Percentiles rank a stretch among this genome's conserved stretches.
These are phyloP conservation scores for Mixornis gularis DNA, from an alignment of 2,113 vertebrate species.

Conservation along the genomic window DNA sequence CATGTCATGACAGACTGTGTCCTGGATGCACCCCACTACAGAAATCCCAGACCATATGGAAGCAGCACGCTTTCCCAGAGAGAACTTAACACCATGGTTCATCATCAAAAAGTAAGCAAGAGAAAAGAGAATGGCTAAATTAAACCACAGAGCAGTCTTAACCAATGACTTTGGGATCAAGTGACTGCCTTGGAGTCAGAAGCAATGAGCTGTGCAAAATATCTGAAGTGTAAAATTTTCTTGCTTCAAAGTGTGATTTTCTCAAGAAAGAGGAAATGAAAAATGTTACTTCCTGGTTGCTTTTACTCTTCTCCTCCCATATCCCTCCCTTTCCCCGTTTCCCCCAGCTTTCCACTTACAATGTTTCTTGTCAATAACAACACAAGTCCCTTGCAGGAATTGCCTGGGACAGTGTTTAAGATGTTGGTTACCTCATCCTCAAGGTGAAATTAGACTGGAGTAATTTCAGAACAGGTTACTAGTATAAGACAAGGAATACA, in stretches of 20 bases:
- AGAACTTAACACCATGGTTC: conserved; percentile 15
- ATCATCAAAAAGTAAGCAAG: conserved; percentile 22
- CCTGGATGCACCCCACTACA: conserved; percentile 35
- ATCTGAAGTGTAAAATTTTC: neutral
- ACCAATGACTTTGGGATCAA: neutral
- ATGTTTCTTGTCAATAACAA: neutral
- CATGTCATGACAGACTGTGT: conserved; percentile 44
- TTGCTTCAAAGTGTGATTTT: neutral
- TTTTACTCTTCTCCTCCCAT: neutral
- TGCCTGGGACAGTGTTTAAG: neutral
- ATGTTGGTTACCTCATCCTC: neutral
- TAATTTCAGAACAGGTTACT: neutral
- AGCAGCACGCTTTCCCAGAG: conserved; percentile 39
- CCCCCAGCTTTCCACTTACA: neutral
- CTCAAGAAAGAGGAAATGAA: neutral
- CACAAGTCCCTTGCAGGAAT: neutral
- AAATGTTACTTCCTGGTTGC: neutral
- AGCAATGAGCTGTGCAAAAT: neutral
- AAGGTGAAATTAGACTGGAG: neutral
- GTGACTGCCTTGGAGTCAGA: neutral
- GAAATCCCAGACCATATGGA: conserved; percentile 57
- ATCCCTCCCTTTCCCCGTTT: no score
- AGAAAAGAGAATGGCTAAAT: conserved; percentile 35
- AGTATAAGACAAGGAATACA: neutral
- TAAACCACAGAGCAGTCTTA: conserved; percentile 10